Conservation (phyloP, 2,113 vertebrate genomes). For the Oncorhynchus clarkii region DNA sequence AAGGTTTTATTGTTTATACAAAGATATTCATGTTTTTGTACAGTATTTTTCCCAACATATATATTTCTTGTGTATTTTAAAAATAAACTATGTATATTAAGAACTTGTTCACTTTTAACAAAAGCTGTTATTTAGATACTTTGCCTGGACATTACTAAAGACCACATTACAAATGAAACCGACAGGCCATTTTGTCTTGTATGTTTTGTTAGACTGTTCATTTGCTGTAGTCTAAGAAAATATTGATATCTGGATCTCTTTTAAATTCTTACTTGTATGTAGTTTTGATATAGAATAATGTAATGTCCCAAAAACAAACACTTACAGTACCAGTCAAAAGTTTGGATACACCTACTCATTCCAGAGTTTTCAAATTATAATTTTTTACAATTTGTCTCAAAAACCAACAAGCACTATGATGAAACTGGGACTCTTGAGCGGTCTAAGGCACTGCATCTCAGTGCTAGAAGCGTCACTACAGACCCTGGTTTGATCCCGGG, state of each 20-base stretch:
- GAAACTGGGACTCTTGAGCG: no score
- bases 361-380: no score
- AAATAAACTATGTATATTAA: constrained; percentile 72
- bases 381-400: no score
- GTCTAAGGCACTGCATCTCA: no score
- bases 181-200: background rate
- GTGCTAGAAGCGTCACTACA: no score
- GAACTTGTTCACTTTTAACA: constrained; percentile 30
- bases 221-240: background rate
- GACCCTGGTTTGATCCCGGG: no score
- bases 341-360: no score
- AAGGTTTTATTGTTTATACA: constrained; percentile 89
- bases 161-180: constrained; percentile 15
- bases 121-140: constrained; percentile 1
- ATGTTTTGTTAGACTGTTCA: background rate
- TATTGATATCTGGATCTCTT: background rate
- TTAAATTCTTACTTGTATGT: background rate
- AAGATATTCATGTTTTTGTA: constrained; percentile 87
- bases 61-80: constrained; percentile 84
- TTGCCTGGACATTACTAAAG: constrained; percentile 37
- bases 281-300: constrained; percentile 32
- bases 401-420: no score
- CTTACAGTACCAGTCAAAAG: constrained; percentile 5
- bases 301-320: constrained; percentile 24
- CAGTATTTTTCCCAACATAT: constrained; percentile 85